Percentiles rank a stretch among this genome's conserved stretches.
Conservation (phyloP, 2,888 invertebrate genomes). For the Amblyjoppa fuscipennis region DNA sequence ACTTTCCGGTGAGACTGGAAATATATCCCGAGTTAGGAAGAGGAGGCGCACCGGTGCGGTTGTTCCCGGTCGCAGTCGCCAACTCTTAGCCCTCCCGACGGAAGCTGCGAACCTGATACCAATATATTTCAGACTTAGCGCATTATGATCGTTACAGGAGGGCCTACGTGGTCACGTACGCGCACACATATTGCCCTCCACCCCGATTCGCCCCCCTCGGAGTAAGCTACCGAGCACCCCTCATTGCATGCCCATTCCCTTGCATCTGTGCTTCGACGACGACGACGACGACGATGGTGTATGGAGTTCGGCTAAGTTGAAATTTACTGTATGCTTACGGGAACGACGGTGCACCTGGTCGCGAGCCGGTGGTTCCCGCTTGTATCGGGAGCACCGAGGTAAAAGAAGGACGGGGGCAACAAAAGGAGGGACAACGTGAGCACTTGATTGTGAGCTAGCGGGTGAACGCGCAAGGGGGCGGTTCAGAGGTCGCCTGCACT, state of each 20-base stretch:
- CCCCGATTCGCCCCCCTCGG: neutral
- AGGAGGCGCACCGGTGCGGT: constrained; percentile 11
- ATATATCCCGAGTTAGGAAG: constrained; percentile 15
- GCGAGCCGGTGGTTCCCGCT: constrained; percentile 58
- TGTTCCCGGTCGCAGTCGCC: constrained; percentile 9
- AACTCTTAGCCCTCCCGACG: constrained; percentile 51
- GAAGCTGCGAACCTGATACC: constrained; percentile 38
- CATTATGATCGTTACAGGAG: constrained; percentile 73
- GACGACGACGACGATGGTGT: constrained; percentile 56
- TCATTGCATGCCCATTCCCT: constrained; percentile 48
- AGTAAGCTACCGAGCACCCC: constrained; percentile 53
- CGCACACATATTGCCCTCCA: constrained; percentile 46
- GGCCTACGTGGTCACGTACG: constrained; percentile 53
- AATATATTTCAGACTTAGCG: constrained; percentile 78
- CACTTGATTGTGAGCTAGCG: constrained; percentile 3
- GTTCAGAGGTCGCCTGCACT: constrained; percentile 13
- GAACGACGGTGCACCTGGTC: constrained; percentile 78
- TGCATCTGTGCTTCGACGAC: constrained; percentile 58
- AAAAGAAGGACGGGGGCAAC: constrained; percentile 49
- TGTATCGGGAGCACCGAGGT: constrained; percentile 41
- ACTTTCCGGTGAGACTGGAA: constrained; percentile 26
- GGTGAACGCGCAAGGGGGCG: neutral
- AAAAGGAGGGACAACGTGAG: constrained; percentile 49
- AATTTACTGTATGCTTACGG: constrained; percentile 81
- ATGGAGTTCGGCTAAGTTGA: constrained; percentile 77